Percentiles rank a stretch among this genome's conserved stretches.
phyloP scores from a whole-genome alignment of 2,113 vertebrate genomes.

The Chloropsis hardwickii region DNA sequence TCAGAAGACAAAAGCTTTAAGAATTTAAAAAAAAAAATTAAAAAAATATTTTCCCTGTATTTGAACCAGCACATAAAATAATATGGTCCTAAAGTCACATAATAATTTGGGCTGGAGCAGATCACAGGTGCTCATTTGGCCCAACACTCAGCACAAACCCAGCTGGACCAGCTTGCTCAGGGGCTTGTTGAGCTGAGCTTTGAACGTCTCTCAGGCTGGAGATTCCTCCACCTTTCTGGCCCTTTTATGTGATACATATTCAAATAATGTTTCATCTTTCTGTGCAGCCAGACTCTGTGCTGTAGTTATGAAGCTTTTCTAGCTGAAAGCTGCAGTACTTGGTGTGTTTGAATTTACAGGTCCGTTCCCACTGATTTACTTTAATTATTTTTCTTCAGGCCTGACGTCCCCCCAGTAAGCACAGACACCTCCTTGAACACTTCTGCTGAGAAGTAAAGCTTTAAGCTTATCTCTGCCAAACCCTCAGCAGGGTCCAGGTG shows the following conservation, averaged over 20 bases:
- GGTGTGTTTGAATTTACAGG: neutral
- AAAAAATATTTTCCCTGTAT: neutral
- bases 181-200: neutral
- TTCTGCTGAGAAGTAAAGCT: conserved; percentile 8
- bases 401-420: neutral
- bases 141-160: neutral
- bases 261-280: neutral
- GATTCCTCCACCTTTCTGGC: neutral
- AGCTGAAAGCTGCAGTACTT: neutral
- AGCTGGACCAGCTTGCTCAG: neutral
- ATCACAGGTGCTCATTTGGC: neutral
- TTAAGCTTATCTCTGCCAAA: conserved; percentile 21
- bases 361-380: neutral
- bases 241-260: neutral
- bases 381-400: conserved; percentile 42
- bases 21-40: neutral
- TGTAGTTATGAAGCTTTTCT: neutral
- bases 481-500: neutral
- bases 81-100: neutral
- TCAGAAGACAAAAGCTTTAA: neutral
- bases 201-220: neutral
- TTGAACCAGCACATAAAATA: neutral
- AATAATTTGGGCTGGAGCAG: neutral
- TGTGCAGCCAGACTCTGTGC: neutral
- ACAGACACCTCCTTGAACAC: neutral